Conservation (phyloP, 2,888 invertebrate species). For the Drepanosiphum platanoidis region DNA sequence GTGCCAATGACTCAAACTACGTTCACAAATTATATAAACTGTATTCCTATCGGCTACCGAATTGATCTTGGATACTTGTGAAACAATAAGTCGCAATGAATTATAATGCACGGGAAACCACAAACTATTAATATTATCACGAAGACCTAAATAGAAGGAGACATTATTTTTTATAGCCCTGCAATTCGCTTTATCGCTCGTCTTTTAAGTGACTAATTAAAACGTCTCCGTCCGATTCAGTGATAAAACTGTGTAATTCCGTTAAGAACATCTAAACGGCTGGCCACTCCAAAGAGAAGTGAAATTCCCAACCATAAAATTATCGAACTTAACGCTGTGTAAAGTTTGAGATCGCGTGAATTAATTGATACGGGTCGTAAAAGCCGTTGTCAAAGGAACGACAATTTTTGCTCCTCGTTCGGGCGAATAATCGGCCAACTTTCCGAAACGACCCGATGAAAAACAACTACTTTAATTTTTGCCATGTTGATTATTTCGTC, state of each 20-base stretch:
- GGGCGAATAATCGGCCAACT: slow-evolving; percentile 4
- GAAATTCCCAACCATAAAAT: slow-evolving; percentile 20
- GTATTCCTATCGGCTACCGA: not conserved
- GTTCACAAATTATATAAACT: not conserved
- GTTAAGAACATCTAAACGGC: not conserved
- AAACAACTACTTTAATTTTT: too few relatives aligned
- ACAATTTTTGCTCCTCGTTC: not conserved
- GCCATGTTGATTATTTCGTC: not conserved
- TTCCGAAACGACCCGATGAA: too few relatives aligned
- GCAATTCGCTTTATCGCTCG: slow-evolving; percentile 4
- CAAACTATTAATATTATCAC: not conserved
- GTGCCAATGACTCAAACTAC: not conserved
- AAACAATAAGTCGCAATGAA: not conserved
- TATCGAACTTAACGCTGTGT: not conserved
- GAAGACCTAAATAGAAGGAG: not conserved
- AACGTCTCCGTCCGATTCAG: not conserved
- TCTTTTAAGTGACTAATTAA: slow-evolving; percentile 7
- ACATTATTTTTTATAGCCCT: slow-evolving; percentile 26
- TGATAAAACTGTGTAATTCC: slow-evolving; percentile 17
- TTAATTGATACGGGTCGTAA: slow-evolving; percentile 19
- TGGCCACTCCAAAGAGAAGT: not conserved
- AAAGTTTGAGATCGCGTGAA: not conserved
- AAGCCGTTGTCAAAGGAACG: not conserved
- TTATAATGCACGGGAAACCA: not conserved
- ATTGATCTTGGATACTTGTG: not conserved